phyloP scores from a whole-genome alignment of 2,888 invertebrate species.

The Agrochola litura region DNA sequence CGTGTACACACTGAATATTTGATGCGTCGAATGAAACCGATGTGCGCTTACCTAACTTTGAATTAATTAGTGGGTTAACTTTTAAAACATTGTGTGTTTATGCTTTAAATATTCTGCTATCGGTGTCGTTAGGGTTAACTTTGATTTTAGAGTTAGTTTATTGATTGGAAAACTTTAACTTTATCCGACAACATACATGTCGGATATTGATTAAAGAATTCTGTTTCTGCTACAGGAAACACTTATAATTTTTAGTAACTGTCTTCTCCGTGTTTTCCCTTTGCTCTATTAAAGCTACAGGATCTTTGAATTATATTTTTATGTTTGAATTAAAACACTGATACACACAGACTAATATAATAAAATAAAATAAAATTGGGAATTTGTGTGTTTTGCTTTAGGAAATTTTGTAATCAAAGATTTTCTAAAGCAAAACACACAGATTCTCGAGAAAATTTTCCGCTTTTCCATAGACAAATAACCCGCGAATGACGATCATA shows the following conservation, averaged over 20 bases:
- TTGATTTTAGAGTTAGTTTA: slow-evolving; percentile 50
- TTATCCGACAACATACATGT: neutral
- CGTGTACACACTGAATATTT: slow-evolving; percentile 86
- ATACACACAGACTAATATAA: too few species aligned
- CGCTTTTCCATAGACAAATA: slow-evolving; percentile 59
- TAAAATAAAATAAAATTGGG: too few species aligned
- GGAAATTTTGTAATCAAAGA: too few species aligned
- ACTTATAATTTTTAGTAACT: neutral
- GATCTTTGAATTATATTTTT: too few species aligned
- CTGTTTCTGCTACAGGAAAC: neutral
- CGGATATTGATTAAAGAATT: neutral
- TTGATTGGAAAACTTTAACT: slow-evolving; percentile 21
- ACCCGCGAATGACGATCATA: slow-evolving; percentile 67
- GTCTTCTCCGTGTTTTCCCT: too few species aligned
- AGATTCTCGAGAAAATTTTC: slow-evolving; percentile 17
- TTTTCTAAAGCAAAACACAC: too few species aligned
- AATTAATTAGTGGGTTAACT: slow-evolving; percentile 77
- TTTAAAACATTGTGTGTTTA: slow-evolving; percentile 61
- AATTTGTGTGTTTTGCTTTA: too few species aligned
- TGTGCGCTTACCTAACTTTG: slow-evolving; percentile 75
- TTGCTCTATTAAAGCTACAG: too few species aligned
- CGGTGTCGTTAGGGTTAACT: slow-evolving; percentile 60
- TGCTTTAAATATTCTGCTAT: slow-evolving; percentile 54
- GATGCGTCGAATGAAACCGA: slow-evolving; percentile 77
- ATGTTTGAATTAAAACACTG: neutral